These are phyloP conservation scores for Columba livia DNA, from an alignment of 2,113 vertebrate species.

Conservation along the genomic window DNA sequence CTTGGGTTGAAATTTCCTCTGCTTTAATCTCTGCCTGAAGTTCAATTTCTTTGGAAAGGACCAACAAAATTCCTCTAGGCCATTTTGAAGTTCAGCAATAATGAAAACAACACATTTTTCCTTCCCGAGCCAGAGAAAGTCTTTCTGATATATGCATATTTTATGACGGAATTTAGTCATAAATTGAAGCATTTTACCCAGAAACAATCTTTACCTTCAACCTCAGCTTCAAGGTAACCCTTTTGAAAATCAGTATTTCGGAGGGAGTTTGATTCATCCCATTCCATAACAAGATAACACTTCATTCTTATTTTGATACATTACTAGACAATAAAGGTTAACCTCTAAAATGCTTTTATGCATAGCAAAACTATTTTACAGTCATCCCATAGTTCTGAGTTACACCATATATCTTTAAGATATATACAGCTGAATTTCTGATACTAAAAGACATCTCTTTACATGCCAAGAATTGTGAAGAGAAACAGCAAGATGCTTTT, in stretches of 20 bases:
- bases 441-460: not conserved
- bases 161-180: not conserved
- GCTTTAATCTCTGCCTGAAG: conserved; percentile 62
- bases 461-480: not conserved
- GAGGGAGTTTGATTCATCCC: conserved; percentile 40
- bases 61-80: conserved; percentile 43
- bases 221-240: not conserved
- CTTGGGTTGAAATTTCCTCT: conserved; percentile 63
- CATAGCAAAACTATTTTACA: not conserved
- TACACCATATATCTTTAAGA: not conserved
- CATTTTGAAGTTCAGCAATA: conserved; percentile 55
- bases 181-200: not conserved
- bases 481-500: not conserved
- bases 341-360: not conserved
- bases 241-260: conserved; percentile 19
- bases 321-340: conserved; percentile 15
- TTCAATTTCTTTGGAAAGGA: conserved; percentile 46
- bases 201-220: conserved; percentile 8
- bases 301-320: not conserved
- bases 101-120: conserved; percentile 48
- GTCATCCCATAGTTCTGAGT: not conserved
- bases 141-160: conserved; percentile 30
- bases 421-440: not conserved
- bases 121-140: not conserved
- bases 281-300: conserved; percentile 19